These are phyloP conservation scores for Prionailurus viverrinus DNA, from an alignment of 2,113 vertebrate genomes.

Conservation along the genomic window DNA sequence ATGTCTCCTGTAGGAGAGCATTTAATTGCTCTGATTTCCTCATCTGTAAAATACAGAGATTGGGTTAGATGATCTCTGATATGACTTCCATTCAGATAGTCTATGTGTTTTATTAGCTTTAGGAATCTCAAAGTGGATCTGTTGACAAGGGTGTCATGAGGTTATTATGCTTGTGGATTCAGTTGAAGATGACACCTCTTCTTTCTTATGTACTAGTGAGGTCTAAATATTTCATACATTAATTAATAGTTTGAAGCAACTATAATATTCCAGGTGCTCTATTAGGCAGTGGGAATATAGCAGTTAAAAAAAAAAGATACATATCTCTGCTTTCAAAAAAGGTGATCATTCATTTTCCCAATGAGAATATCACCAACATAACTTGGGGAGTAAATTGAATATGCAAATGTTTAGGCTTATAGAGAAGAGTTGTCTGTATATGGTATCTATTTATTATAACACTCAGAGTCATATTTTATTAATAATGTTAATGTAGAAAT, in stretches of 20 bases:
- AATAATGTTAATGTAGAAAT: not conserved
- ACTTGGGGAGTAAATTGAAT: not conserved
- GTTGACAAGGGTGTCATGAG: constrained; percentile 21
- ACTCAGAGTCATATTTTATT: not conserved
- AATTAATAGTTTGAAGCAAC: not conserved
- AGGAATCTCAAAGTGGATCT: constrained; percentile 65
- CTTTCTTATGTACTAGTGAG: not conserved
- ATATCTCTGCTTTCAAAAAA: not conserved
- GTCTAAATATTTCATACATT: not conserved
- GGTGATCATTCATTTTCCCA: not conserved
- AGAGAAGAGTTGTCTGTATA: not conserved
- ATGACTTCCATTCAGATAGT: constrained; percentile 9
- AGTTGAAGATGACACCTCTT: not conserved
- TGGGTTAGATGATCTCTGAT: not conserved
- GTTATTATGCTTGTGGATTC: not conserved
- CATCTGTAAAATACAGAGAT: not conserved
- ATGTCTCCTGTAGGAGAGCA: not conserved
- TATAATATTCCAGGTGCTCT: not conserved
- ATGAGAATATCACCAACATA: not conserved
- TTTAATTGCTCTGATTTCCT: not conserved
- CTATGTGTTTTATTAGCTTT: not conserved
- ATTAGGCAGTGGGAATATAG: not conserved
- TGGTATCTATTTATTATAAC: not conserved
- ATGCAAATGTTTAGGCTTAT: not conserved
- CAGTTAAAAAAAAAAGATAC: not conserved